Evolutionary conservation across 2,113 vertebrate genomes (phyloP), one percentile per base, ranked within the genome.

Genomic region (Epinephelus fuscoguttatus): DNA sequence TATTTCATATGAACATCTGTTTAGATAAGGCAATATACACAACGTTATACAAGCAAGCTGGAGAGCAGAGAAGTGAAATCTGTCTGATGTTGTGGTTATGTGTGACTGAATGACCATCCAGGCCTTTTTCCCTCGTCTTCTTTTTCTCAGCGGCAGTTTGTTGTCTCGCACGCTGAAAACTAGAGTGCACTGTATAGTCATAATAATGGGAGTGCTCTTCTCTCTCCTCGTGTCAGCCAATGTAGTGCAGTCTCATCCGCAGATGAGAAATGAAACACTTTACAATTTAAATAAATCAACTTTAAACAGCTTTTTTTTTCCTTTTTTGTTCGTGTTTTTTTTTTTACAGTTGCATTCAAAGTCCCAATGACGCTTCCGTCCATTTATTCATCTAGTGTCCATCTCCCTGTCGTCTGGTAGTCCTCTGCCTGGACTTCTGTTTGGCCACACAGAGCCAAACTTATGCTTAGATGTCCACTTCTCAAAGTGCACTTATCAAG

Each of bases 1-100:
- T 93, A 93, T 93, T 96, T 95, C 93, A 94, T 94, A 94, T 92
- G 88, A 95, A 94, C 88, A 92, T 94, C 88, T 94, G 90, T 93
- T 94, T 93, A 89, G 81, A 93, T 93, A 93, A 94, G 84, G 93
- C 89, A 93, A 88, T 94, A 92, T 93, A 95, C 90, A 95, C 87
- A 95, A 88, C 88, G 92, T 94, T 93, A 94, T 81, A 94, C 91
- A 94, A 93, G 94, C 87, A 92, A 94, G 93, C 91, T 87, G 85
- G 71, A 93, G 86, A 91, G 92, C 82, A 93, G 84, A 91, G 75
- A 84, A 70, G 77, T 74, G 25, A 90, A 81, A 87, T 87, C 70
- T 83, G 81, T 84, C 75, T 59, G 52, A 82, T 82, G 66, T 42
- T 63, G 57, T 78, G 56, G 59, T 86, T 90, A 79, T 40, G 77